Percentiles rank a stretch among this genome's conserved stretches.
phyloP scores from a whole-genome alignment of 2,113 vertebrate genomes.

The Canis aureus region DNA sequence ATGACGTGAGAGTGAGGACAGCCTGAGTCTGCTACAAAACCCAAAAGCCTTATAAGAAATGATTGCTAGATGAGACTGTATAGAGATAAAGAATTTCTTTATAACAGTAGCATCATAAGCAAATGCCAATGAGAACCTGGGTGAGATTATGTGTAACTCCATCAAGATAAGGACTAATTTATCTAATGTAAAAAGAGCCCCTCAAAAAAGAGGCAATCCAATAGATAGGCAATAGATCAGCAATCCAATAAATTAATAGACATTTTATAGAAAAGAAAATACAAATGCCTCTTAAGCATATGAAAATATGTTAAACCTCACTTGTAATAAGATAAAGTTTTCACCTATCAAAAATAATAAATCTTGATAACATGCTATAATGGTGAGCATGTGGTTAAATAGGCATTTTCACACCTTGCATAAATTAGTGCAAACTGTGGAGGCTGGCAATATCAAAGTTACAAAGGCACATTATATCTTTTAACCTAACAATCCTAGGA shows the following conservation, averaged over 20 bases:
- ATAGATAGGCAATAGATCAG: not conserved
- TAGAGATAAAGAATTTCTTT: not conserved
- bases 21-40: not conserved
- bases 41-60: not conserved
- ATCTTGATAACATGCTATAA: not conserved
- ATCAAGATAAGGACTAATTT: not conserved
- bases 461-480: not conserved
- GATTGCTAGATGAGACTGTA: not conserved
- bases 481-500: not conserved
- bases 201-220: not conserved
- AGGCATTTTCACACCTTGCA: not conserved
- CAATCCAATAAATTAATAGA: not conserved
- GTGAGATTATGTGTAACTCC: not conserved
- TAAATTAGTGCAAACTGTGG: not conserved
- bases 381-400: not conserved
- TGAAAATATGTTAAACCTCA: not conserved
- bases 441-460: not conserved
- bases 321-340: not conserved
- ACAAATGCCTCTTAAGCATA: conserved; percentile 19
- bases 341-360: conserved; percentile 19
- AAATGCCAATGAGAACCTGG: not conserved
- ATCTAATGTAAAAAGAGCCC: not conserved
- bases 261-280: not conserved
- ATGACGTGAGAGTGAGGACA: not conserved
- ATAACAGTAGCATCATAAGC: not conserved